These are phyloP conservation scores for Sialis fuliginosa DNA, from an alignment of 2,888 invertebrate species.

Conservation along the genomic window DNA sequence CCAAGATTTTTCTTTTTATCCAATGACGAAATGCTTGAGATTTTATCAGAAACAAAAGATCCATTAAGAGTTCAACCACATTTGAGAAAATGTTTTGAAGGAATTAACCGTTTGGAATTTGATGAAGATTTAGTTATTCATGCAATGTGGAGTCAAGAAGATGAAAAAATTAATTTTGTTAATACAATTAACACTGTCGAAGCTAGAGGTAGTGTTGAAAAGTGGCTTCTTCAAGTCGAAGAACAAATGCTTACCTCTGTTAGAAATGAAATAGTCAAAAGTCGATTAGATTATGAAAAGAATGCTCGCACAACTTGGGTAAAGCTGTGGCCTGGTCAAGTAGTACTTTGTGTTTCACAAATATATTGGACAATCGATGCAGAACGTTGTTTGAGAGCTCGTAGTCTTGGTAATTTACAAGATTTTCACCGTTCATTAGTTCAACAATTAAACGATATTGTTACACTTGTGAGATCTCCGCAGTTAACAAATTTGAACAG, in stretches of 20 bases:
- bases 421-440: conserved; percentile 35
- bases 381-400: conserved; percentile 43
- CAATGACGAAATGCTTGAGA: conserved; percentile 80
- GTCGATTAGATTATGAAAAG: conserved; percentile 43
- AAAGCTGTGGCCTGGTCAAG: conserved; percentile 64
- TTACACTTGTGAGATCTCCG: conserved; percentile 51
- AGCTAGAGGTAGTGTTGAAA: conserved; percentile 68
- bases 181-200: conserved; percentile 47
- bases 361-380: conserved; percentile 72
- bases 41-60: conserved; percentile 77
- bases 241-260: conserved; percentile 61
- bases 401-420: conserved; percentile 34
- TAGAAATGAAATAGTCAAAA: conserved; percentile 44
- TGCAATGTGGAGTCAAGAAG: conserved; percentile 60
- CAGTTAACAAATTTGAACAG: conserved; percentile 50
- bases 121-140: conserved; percentile 52
- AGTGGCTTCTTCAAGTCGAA: conserved; percentile 72
- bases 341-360: conserved; percentile 60
- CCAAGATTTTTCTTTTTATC: conserved; percentile 81
- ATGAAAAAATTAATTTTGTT: conserved; percentile 48
- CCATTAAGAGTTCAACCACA: conserved; percentile 71
- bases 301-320: conserved; percentile 50
- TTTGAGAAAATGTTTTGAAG: conserved; percentile 77
- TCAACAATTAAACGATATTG: conserved; percentile 53
- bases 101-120: conserved; percentile 57